Evolutionary conservation across 2,888 invertebrate genomes (phyloP).

Genomic region (Palloptera scutellata): DNA sequence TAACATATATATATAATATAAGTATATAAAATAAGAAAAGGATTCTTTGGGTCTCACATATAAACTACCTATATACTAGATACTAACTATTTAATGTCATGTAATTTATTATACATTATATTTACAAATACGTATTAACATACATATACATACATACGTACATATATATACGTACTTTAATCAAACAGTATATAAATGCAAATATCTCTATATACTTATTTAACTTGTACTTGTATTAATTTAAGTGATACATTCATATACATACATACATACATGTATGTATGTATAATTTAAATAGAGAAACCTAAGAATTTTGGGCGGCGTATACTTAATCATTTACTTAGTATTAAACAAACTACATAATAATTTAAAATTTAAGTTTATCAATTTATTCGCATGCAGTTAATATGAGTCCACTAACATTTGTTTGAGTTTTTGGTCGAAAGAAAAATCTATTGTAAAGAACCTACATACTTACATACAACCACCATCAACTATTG

Average conservation of each 20-base stretch:
- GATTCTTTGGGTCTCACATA: slow-evolving; percentile 14
- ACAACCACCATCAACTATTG: too few species aligned
- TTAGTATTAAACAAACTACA: slow-evolving; percentile 16
- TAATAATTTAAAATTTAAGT: slow-evolving; percentile 14
- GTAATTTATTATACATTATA: slow-evolving; percentile 7
- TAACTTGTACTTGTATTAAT: neutral
- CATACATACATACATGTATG: too few species aligned
- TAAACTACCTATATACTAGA: slow-evolving; percentile 13
- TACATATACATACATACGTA: slow-evolving; percentile 39
- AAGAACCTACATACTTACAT: too few species aligned
- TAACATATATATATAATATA: slow-evolving; percentile 21
- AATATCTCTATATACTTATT: slow-evolving; percentile 24
- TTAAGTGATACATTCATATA: neutral
- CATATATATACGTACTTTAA: slow-evolving; percentile 35
- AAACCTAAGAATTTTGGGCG: too few species aligned
- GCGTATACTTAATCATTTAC: slow-evolving; percentile 6
- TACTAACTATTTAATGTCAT: slow-evolving; percentile 21
- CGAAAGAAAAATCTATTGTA: too few species aligned
- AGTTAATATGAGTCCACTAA: neutral
- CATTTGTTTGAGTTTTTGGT: neutral
- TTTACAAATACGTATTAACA: slow-evolving; percentile 14
- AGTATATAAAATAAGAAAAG: neutral
- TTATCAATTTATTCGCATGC: neutral
- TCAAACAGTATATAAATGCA: neutral
- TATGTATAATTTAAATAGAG: too few species aligned